These are phyloP conservation scores for Pomatostomus ruficeps DNA, from an alignment of 2,113 vertebrate species.

Conservation along the genomic window DNA sequence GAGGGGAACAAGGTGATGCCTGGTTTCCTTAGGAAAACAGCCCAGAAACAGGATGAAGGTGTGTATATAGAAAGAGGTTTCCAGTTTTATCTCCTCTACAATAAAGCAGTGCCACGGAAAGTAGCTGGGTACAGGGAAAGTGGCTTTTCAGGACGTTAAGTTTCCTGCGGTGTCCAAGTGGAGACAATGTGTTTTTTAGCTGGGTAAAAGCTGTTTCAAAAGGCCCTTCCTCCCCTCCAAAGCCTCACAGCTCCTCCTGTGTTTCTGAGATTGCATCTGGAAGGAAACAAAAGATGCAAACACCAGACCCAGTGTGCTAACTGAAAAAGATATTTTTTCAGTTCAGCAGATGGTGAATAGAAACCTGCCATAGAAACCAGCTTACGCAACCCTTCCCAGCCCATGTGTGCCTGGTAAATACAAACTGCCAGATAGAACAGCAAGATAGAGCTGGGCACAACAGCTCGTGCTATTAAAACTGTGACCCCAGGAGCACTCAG, in stretches of 20 bases:
- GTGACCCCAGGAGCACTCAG: not conserved
- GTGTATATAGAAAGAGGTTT: not conserved
- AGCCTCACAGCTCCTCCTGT: not conserved
- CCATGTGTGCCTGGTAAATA: slow-evolving; percentile 1
- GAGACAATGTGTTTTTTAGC: not conserved
- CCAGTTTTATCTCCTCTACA: not conserved
- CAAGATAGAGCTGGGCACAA: slow-evolving; percentile 24
- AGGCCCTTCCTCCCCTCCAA: not conserved
- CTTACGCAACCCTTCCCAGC: slow-evolving; percentile 15
- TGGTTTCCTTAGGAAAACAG: not conserved
- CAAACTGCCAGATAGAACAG: slow-evolving; percentile 13
- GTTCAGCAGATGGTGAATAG: slow-evolving; percentile 31
- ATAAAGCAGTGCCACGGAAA: slow-evolving; percentile 19
- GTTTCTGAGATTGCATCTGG: slow-evolving; percentile 28
- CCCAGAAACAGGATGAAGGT: not conserved
- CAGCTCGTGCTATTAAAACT: not conserved
- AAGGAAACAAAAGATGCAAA: slow-evolving; percentile 49
- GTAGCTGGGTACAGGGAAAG: not conserved
- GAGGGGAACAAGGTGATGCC: not conserved
- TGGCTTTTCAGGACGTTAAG: not conserved
- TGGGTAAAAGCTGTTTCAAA: not conserved
- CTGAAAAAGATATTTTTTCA: slow-evolving; percentile 38
- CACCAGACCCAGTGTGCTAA: slow-evolving; percentile 17
- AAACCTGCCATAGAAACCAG: slow-evolving; percentile 7
- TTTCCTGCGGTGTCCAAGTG: not conserved